A percentile compares a stretch with the other conserved stretches of the same genome.
These are phyloP conservation scores for Heliothis peltigera DNA, from an alignment of 2,888 invertebrate species.

Conservation along the genomic window DNA sequence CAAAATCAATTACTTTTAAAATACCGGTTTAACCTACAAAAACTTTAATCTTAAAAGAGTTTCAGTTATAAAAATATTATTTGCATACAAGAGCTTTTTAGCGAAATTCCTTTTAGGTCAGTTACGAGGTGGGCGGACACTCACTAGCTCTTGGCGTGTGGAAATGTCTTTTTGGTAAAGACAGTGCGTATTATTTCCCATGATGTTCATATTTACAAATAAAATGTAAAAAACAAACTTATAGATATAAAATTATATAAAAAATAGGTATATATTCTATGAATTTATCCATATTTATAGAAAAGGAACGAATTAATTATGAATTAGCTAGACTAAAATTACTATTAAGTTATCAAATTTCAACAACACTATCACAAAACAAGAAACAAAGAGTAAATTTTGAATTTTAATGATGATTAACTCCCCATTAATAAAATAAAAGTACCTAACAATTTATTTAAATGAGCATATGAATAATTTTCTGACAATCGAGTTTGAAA, in stretches of 20 bases:
- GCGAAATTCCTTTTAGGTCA: background rate
- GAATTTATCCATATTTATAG: too few species aligned
- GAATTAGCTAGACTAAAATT: too few species aligned
- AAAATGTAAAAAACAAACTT: background rate
- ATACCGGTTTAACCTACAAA: too few species aligned
- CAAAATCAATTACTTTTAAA: too few species aligned
- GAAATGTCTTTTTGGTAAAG: too few species aligned
- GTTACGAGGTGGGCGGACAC: background rate
- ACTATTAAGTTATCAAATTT: too few species aligned
- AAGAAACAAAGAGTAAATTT: background rate
- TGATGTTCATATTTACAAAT: too few species aligned
- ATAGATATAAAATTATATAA: background rate
- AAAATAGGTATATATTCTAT: background rate
- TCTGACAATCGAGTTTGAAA: constrained; percentile 6
- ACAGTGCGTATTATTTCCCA: too few species aligned
- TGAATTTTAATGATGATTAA: background rate
- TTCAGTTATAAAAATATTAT: background rate
- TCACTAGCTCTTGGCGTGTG: background rate
- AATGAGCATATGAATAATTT: constrained; percentile 15
- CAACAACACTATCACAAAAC: background rate
- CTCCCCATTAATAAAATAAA: constrained; percentile 5
- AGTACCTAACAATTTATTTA: constrained; percentile 12
- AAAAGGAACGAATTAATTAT: too few species aligned
- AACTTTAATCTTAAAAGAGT: background rate
- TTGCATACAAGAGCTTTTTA: background rate